These are phyloP conservation scores for Cassiopea andromeda DNA, from an alignment of 30 jellyfish, hydroid and myxozoan genomes.

Conservation along the genomic window DNA sequence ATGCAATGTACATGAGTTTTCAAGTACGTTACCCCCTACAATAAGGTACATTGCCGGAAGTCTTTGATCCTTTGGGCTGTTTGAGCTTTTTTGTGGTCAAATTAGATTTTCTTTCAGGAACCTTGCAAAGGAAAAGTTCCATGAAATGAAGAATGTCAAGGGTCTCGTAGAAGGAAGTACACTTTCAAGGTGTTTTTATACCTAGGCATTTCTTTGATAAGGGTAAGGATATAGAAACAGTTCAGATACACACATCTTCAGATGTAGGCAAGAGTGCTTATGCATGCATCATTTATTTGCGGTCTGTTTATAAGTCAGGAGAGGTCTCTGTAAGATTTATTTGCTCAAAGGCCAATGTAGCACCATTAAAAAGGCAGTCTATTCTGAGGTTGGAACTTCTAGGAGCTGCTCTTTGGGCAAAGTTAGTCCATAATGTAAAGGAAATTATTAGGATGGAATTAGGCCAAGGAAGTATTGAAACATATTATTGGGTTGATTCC, in stretches of 20 bases:
- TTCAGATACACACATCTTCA: conserved; percentile 72
- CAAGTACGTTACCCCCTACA: neutral
- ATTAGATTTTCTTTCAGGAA: neutral
- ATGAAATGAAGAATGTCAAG: neutral
- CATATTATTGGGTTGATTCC: conserved; percentile 52
- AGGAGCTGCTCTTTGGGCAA: conserved; percentile 52
- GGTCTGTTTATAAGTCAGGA: conserved; percentile 52
- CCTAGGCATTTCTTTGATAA: neutral
- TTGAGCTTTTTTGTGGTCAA: neutral
- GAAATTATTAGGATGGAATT: neutral
- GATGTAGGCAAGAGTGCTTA: conserved; percentile 66
- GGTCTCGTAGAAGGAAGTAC: neutral
- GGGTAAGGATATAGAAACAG: neutral
- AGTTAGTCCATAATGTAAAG: conserved; percentile 13
- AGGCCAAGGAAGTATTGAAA: neutral
- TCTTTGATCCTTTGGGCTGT: neutral
- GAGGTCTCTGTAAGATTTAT: conserved; percentile 41
- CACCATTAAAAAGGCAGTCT: conserved; percentile 58
- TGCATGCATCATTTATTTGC: conserved; percentile 64
- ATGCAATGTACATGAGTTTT: neutral
- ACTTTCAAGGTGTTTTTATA: neutral
- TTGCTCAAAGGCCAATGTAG: conserved; percentile 77
- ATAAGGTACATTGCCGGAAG: neutral
- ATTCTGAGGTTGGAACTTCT: conserved; percentile 65
- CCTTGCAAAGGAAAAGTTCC: neutral